Evolutionary conservation across 2,888 invertebrate genomes (phyloP), one percentile per base, ranked within the genome.

Genomic region (Caenorhabditis becei): DNA sequence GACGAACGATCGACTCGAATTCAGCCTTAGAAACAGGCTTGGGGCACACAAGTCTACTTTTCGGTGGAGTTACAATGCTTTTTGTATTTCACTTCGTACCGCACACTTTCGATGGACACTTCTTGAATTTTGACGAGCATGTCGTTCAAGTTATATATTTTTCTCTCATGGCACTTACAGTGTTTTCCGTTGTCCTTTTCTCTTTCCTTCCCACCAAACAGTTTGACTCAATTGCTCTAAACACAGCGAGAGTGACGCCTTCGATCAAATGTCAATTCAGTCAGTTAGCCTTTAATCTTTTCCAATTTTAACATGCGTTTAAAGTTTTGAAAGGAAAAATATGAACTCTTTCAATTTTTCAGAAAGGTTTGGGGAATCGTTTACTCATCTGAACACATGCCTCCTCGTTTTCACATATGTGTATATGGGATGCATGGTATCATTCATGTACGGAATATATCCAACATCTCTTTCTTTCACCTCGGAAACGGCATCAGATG

Each of bases 381-480:
- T 81, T 18, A 47, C 37, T 32, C 81, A 81, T 35, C n/a, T 70
- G 20, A 79, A 83, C 54, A 71, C 81, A 0, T 63, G 63, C 16
- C 69, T 83, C 16, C 72, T 83, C 1, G 67, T 67, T 5, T 65
- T 82, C 20, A 77, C 82, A 1, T 84, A 71, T 70, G 65, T 74
- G 26, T 84, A 82, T 41, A 79, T 79, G 74, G 82, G 84, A 14
- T 80, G 71, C 32, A 82, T 82, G 77, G 77, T 77, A 1, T 82
- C 80, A 0, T 82, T 82, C 78, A 80, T 77, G 65, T 74, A 80
- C 23, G 82, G 84, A 26, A 77, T 82, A 32, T 82, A 80, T 35
- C 80, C 84, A 58, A 84, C 82, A 11, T 74, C 80, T 8, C 26
- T 84, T 1, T 71, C 74, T 0, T 83, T 83, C 61, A 83, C 81